Evolutionary conservation across 2,113 vertebrate species (phyloP), one percentile per base, ranked within the genome.

Genomic region (Candoia aspera): DNA sequence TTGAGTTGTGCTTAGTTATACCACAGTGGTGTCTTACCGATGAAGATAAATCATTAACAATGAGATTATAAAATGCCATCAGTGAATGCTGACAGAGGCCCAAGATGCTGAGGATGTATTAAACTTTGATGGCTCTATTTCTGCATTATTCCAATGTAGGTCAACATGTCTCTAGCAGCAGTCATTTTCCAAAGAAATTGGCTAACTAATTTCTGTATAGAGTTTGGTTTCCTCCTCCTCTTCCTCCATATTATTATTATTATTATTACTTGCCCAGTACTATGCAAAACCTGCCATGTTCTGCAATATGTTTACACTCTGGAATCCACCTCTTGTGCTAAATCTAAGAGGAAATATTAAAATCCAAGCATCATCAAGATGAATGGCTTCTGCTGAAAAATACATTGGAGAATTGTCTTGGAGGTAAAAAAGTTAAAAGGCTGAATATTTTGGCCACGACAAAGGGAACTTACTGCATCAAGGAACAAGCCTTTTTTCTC

Each of bases 61-160:
- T 64, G 79, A 87, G 87, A 90, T 89, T 94, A 1, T 26, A n/a
- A 88, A 93, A 53, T 89, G 15, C 1, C 60, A 94, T 92, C 92
- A 23, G 86, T 87, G 49, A 79, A 46, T 93, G 93, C 85, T 1
- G 86, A 29, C 11, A 93, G 93, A 84, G 87, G 93, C 91, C 86
- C 15, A 3, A 89, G 0, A 2, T 24, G 92, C 95, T 91, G 93
- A 54, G 89, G 91, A 33, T 68, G 93, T 95, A 96, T 96, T 95
- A 96, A 96, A 95, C 33, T 93, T 96, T 96, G 93, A 95, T 96
- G 94, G 89, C 89, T 95, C 90, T 64, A 6, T 89, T 93, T 95
- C 92, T 96, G 89, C 92, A 95, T 95, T 95, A 93, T 94, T 93
- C 92, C 94, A 93, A 92, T 94, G 87, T 93, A 64, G 95, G 95